phyloP scores from a whole-genome alignment of 2,797 vertebrate species.

The Xiphophorus birchmanni region DNA sequence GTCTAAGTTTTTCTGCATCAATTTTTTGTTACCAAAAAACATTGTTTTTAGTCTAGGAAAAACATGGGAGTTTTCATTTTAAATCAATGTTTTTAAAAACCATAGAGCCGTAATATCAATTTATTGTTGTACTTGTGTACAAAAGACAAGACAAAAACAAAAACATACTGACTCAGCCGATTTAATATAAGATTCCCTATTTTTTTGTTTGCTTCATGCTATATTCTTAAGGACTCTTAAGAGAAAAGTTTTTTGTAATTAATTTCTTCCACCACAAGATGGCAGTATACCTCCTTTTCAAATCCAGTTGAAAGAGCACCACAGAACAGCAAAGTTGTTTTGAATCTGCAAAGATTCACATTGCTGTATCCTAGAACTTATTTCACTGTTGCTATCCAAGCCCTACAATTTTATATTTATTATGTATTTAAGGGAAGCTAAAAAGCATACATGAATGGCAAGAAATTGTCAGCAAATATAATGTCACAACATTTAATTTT shows the following conservation, averaged over 20 bases:
- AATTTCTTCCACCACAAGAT: constrained; percentile 56
- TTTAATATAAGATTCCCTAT: not conserved
- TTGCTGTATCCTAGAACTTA: constrained; percentile 21
- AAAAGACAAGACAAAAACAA: no score
- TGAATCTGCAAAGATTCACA: constrained; percentile 20
- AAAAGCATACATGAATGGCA: not conserved
- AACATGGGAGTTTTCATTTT: not conserved
- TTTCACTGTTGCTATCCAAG: constrained; percentile 1
- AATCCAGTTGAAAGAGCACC: constrained; percentile 18
- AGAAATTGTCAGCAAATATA: not conserved
- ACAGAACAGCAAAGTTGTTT: constrained; percentile 21
- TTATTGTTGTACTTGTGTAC: not conserved
- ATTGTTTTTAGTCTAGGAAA: not conserved
- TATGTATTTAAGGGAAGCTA: not conserved
- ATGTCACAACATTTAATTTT: constrained; percentile 13
- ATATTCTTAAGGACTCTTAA: not conserved
- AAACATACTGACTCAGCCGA: not conserved
- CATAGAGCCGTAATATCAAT: not conserved
- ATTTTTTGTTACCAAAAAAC: not conserved
- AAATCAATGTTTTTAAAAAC: not conserved
- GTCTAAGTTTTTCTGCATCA: not conserved
- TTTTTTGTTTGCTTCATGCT: not conserved
- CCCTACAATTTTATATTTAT: constrained; percentile 8
- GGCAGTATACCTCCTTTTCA: constrained; percentile 68
- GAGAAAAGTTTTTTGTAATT: constrained; percentile 16